Evolutionary conservation across 1,140 invertebrate species (phyloP), one percentile per base, ranked within the genome.

Genomic region (Cecropterus lyciades): DNA sequence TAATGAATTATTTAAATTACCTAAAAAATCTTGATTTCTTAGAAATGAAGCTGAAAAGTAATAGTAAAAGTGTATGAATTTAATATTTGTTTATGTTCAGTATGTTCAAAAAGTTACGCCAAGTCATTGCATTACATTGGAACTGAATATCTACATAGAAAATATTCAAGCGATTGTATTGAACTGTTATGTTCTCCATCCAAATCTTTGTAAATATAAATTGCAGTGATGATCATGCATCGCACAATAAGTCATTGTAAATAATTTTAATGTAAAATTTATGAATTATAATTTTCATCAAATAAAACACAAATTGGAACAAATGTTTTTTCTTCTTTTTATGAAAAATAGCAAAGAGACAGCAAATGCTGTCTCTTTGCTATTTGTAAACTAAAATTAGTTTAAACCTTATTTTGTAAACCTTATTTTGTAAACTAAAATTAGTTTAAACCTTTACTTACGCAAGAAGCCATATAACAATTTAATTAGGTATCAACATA

Each of bases 241-340:
- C 40, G 51, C 49, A 55, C 77, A 78, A 75, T 77, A 70, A 73
- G 74, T 73, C 81, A 87, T 82, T 91, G 88, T 91, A 91, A 89
- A 91, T 91, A 91, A 77, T 88, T 89, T 87, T 88, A 87, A 77
- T 85, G 80, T 89, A 84, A 85, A 84, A 84, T 84, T 87, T 87
- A 87, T 84, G 76, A 81, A 90, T 87, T 90, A 87, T 75, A 91
- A 88, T 87, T 91, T 89, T 88, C 85, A 85, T 85, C 80, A 89
- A 91, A 86, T 90, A 87, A 90, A 87, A 89, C 82, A 89, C 85
- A 85, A 89, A 82, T 87, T 87, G 79, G 74, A 83, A 70, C 60
- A 73, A 68, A 65, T 10, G 16, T 9, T 65, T 17, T 46, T 13
- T 62, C 30, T 69, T 68, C 63, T 69, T 69, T 59, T n/a, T n/a